Percentiles rank a stretch among this genome's conserved stretches.
Conservation (phyloP, 2,888 invertebrate genomes). For the Amphipoea lucens region DNA sequence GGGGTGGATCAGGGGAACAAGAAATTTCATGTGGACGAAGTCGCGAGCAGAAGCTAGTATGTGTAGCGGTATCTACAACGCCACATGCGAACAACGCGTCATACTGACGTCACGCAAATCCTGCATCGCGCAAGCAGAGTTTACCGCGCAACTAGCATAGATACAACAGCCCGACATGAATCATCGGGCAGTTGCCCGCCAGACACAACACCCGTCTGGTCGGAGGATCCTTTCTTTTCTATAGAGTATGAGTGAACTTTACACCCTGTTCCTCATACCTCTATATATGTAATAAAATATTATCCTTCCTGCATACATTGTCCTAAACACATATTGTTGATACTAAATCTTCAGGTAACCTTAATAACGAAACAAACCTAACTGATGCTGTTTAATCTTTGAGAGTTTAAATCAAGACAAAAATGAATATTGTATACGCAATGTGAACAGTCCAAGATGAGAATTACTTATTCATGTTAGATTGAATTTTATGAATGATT, state of each 20-base stretch:
- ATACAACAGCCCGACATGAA: too few relatives aligned
- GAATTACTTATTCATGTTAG: constrained; percentile 25
- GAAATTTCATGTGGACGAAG: neutral
- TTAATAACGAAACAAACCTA: constrained; percentile 10
- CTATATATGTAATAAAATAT: constrained; percentile 2
- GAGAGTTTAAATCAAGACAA: neutral
- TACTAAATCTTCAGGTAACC: neutral
- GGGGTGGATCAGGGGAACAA: neutral
- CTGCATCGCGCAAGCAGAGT: too few relatives aligned
- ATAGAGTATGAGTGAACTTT: too few relatives aligned
- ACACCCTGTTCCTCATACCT: too few relatives aligned
- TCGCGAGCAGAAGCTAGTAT: neutral
- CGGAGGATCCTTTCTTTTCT: too few relatives aligned
- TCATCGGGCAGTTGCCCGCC: too few relatives aligned
- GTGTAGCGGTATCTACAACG: too few relatives aligned
- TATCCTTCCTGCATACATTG: constrained; percentile 20
- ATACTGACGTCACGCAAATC: too few relatives aligned
- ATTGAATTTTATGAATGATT: constrained; percentile 30
- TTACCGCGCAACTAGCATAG: too few relatives aligned
- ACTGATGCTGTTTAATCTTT: neutral
- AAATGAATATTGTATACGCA: constrained; percentile 7
- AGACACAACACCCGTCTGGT: too few relatives aligned
- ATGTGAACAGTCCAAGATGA: constrained; percentile 17
- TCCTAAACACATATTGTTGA: constrained; percentile 32
- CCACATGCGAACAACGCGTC: too few relatives aligned